phyloP scores from a whole-genome alignment of 2,113 vertebrate species.

The Nanger granti region DNA sequence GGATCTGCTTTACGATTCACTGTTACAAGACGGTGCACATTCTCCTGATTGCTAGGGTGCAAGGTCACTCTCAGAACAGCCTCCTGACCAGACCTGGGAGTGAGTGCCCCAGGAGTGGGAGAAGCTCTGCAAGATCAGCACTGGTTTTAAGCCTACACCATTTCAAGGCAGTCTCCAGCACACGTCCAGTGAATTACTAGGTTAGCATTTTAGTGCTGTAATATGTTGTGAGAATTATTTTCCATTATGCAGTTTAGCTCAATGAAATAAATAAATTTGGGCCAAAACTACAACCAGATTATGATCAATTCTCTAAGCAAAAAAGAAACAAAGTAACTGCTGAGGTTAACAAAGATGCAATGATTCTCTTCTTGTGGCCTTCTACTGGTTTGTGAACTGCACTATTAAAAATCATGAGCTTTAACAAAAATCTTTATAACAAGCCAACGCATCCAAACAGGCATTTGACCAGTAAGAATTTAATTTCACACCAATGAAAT shows the following conservation, averaged over 20 bases:
- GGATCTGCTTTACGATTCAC: slow-evolving; percentile 28
- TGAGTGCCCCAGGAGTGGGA: neutral
- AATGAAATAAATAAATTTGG: slow-evolving; percentile 21
- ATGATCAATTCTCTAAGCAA: slow-evolving; percentile 32
- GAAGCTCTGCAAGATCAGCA: neutral
- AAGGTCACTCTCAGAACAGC: neutral
- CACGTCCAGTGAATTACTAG: neutral
- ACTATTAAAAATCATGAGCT: slow-evolving; percentile 52
- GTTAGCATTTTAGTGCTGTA: slow-evolving; percentile 47
- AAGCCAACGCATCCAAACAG: slow-evolving; percentile 63
- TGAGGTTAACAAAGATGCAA: neutral
- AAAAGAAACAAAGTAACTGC: slow-evolving; percentile 35
- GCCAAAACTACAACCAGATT: slow-evolving; percentile 43
- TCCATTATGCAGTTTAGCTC: slow-evolving; percentile 32
- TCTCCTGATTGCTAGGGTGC: slow-evolving; percentile 40
- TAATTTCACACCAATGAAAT: slow-evolving; percentile 75
- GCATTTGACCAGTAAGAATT: slow-evolving; percentile 75
- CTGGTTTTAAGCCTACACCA: neutral
- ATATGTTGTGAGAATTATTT: neutral
- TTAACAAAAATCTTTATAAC: slow-evolving; percentile 65
- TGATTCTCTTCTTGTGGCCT: slow-evolving; percentile 8
- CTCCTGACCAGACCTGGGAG: neutral
- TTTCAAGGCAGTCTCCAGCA: neutral
- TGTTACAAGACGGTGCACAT: slow-evolving; percentile 17
- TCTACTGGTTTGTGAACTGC: slow-evolving; percentile 21